These are phyloP conservation scores for Adelphocoris suturalis DNA, from an alignment of 2,888 invertebrate species.

Conservation along the genomic window DNA sequence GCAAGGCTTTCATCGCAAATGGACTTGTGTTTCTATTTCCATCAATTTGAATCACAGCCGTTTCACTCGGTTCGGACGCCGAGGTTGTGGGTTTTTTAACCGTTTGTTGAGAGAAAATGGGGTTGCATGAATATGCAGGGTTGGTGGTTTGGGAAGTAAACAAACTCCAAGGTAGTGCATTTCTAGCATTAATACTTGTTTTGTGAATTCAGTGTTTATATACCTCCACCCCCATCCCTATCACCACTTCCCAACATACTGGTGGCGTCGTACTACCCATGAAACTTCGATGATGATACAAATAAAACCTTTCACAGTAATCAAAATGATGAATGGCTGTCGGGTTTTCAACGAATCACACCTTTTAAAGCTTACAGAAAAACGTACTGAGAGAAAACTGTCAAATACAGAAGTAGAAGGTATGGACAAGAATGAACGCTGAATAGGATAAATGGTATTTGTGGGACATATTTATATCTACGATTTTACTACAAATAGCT, in stretches of 20 bases:
- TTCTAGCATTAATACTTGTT: slow-evolving; percentile 27
- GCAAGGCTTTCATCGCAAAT: slow-evolving; percentile 56
- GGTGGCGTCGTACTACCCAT: neutral
- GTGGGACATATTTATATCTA: no score
- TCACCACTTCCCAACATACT: neutral
- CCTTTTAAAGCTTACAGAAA: neutral
- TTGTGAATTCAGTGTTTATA: slow-evolving; percentile 10
- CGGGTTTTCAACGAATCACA: neutral
- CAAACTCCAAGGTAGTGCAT: slow-evolving; percentile 35
- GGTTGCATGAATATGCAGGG: slow-evolving; percentile 26
- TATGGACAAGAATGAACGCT: no score
- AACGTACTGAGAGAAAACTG: no score
- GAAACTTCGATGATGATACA: neutral
- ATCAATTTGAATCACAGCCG: slow-evolving; percentile 66
- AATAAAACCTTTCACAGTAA: slow-evolving; percentile 12
- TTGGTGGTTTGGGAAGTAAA: slow-evolving; percentile 21
- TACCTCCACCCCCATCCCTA: neutral
- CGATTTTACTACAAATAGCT: no score
- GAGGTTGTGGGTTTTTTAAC: neutral
- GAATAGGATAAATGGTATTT: no score
- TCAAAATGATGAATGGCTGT: neutral
- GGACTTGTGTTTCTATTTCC: slow-evolving; percentile 65
- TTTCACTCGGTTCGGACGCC: slow-evolving; percentile 8
- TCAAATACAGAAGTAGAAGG: no score
- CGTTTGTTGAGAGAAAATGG: neutral